Evolutionary conservation across 2,113 vertebrate species (phyloP), one percentile per base, ranked within the genome.

Genomic region (Oncorhynchus masou): DNA sequence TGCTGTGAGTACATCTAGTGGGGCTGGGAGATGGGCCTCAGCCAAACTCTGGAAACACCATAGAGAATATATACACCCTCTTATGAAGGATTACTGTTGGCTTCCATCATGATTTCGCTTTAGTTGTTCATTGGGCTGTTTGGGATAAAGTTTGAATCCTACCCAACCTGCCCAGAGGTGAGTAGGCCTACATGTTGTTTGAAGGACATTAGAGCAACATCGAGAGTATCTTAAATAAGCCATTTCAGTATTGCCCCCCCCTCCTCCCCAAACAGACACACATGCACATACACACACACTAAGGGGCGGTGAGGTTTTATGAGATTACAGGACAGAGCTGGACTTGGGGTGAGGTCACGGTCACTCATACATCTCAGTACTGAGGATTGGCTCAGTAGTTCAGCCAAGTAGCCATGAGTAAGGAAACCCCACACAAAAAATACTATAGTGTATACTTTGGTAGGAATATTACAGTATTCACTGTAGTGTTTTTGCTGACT

Each of bases 181-280:
- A 34, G 34, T 34, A 34, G 34, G 34, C 34, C 34, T 34, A 34
- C 34, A 34, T 51, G 49, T 15, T 51, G 13, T 51, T 51, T 51
- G 13, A 51, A 51, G 6, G 59, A 62, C 77, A 86, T 75, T 39
- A 12, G 70, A 77, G 77, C 78, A 82, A 91, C 90, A 34, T 34
- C 1, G 5, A 34, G 34, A 34, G 34, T 34, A 34, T 34, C 34
- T 34, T 34, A 34, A 34, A 34, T 34, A 34, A 34, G 31, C 5
- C 31, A 34, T 34, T 34, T 34, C 31, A 34, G 31, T 34, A 5
- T 34, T 34, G 5, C 1, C 31, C 31, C 31, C 31, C 5, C 31
- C 29, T 3, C 29, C 29, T 31, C 4, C 29, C 4, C 29, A 34
- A 34, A 34, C 31, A 34, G 1, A 34, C 31, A 34, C 57, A 15